Percentiles rank a stretch among this genome's conserved stretches.
Conservation (phyloP, 2,888 invertebrate genomes). For the Caenorhabditis virilis region DNA sequence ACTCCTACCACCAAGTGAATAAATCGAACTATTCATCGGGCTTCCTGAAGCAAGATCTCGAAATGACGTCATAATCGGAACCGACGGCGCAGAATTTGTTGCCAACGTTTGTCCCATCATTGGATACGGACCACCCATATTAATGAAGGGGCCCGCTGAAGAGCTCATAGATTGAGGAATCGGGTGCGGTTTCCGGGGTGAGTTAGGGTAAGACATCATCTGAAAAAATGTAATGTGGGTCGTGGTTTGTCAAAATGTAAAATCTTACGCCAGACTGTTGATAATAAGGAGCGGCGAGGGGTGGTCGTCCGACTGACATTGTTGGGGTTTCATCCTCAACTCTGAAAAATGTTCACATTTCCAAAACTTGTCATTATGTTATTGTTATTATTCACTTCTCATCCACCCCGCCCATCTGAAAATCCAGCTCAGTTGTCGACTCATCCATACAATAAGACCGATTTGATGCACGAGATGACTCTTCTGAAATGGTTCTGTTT, state of each 20-base stretch:
- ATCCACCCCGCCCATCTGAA: slow-evolving; percentile 36
- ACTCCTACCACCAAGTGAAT: slow-evolving; percentile 48
- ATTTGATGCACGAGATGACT: slow-evolving; percentile 36
- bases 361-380: background rate
- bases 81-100: slow-evolving; percentile 8
- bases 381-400: slow-evolving; percentile 14
- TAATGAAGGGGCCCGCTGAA: background rate
- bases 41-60: slow-evolving; percentile 56
- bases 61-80: slow-evolving; percentile 62
- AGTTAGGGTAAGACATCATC: slow-evolving; percentile 4
- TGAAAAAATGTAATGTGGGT: background rate
- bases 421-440: slow-evolving; percentile 47
- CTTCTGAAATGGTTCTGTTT: slow-evolving; percentile 18
- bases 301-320: slow-evolving; percentile 26
- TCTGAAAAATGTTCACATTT: slow-evolving; percentile 1
- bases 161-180: background rate
- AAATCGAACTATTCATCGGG: slow-evolving; percentile 45
- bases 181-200: slow-evolving; percentile 2
- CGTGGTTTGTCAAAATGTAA: background rate
- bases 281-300: slow-evolving; percentile 13
- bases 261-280: slow-evolving; percentile 14
- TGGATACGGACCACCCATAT: background rate
- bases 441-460: slow-evolving; percentile 48
- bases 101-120: background rate
- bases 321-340: slow-evolving; percentile 38